phyloP scores from a whole-genome alignment of 2,113 vertebrate genomes.

The Spermophilus dauricus region DNA sequence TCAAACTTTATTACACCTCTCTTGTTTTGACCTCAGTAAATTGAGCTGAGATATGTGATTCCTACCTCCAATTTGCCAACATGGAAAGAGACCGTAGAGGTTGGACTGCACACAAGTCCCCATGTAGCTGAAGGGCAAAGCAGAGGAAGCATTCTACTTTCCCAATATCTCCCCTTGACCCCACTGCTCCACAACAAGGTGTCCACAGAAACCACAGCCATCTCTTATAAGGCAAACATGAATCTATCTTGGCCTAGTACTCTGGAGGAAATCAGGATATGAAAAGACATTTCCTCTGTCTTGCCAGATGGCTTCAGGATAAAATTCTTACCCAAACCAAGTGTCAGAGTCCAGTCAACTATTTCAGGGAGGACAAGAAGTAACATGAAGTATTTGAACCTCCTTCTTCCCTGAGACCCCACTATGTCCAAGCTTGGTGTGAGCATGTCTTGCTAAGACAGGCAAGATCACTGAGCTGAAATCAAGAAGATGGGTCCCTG shows the following conservation, averaged over 20 bases:
- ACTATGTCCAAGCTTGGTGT: not conserved
- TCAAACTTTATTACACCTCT: not conserved
- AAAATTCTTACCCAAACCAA: conserved; percentile 70
- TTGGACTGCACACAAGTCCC: not conserved
- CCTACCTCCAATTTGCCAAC: not conserved
- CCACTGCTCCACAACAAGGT: not conserved
- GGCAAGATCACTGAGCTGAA: conserved; percentile 10
- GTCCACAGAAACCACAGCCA: conserved; percentile 20
- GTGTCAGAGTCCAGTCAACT: conserved; percentile 42
- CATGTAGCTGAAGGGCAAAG: not conserved
- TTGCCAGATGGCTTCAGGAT: conserved; percentile 70
- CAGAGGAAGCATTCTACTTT: not conserved
- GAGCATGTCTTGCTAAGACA: not conserved
- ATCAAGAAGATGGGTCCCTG: conserved; percentile 17
- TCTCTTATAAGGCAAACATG: conserved; percentile 49
- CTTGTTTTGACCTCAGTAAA: not conserved
- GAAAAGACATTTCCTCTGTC: conserved; percentile 51
- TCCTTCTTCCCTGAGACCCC: not conserved
- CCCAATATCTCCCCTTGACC: not conserved
- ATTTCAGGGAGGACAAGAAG: conserved; percentile 64
- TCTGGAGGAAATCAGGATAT: conserved; percentile 48
- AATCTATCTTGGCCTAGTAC: conserved; percentile 52
- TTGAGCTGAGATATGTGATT: not conserved
- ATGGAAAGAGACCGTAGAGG: not conserved
- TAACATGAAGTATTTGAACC: conserved; percentile 55